Conservation (phyloP, 2,888 invertebrate genomes). For the Labia minor region DNA sequence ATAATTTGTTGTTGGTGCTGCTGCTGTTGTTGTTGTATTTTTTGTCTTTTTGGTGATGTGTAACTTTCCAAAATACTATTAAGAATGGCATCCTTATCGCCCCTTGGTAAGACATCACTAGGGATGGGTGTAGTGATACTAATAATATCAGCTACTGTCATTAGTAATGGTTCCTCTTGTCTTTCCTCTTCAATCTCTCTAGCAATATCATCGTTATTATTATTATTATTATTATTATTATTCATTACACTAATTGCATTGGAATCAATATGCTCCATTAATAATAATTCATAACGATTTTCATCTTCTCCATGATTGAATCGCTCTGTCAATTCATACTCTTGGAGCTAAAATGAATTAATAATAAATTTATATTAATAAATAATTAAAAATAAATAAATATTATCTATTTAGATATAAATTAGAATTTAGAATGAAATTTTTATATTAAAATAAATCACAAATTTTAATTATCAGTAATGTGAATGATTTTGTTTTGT, state of each 20-base stretch:
- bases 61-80: constrained; percentile 52
- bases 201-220: constrained; percentile 34
- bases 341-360: constrained; percentile 78
- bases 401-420: too few relatives aligned
- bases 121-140: constrained; percentile 30
- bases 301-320: constrained; percentile 76
- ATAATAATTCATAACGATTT: constrained; percentile 58
- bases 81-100: constrained; percentile 57
- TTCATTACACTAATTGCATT: constrained; percentile 35
- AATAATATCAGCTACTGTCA: constrained; percentile 29
- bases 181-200: constrained; percentile 71
- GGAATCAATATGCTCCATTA: constrained; percentile 50
- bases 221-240: constrained; percentile 25
- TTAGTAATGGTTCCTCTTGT: constrained; percentile 32
- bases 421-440: too few relatives aligned
- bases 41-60: neutral
- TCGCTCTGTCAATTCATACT: constrained; percentile 77
- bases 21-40: constrained; percentile 28
- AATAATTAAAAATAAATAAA: too few relatives aligned
- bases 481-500: too few relatives aligned
- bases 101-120: constrained; percentile 28
- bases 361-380: too few relatives aligned
- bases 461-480: too few relatives aligned
- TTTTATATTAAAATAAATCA: too few relatives aligned
- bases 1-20: constrained; percentile 35